Base-by-base conservation (phyloP, 2,797 vertebrate genomes). In the Tinamus major region DNA sequence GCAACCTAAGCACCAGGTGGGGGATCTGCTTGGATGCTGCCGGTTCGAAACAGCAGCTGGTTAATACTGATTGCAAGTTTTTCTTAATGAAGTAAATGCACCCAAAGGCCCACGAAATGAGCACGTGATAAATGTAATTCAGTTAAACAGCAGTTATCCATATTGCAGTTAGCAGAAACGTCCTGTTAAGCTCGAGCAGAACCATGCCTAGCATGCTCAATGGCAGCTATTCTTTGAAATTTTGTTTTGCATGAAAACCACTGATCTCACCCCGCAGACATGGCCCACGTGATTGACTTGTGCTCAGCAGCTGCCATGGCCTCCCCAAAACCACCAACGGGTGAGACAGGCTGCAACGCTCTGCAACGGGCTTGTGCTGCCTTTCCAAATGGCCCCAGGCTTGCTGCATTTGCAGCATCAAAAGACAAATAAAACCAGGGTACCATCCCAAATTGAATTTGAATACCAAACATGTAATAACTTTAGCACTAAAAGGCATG, bases 21-120 rank as follows among this genome's bases (percentile, higher is more conserved):
- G 79, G 48, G 48, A 77, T 77, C 59, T 74, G 70, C 64, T 31
- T 90, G 87, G 74, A 74, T 86, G 91, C 82, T 81, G 82, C 67
- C 87, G 61, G 35, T 75, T 83, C 91, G 76, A 89, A 88, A 80
- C 82, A 96, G 89, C 95, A 96, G 95, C 94, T 96, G 95, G 13
- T 84, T 85, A 70, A 90, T 75, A 79, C 72, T 83, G 79, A 70
- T 27, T 95, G 69, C 20, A 82, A 94, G 91, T 41, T 79, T 61
- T 89, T 77, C 87, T 92, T 95, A 96, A 95, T 84, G 87, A 90
- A 93, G 82, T 59, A 93, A 96, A 88, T 37, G 82, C 41, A 93
- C 94, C 91, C 96, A 95, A 91, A 96, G 95, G 96, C 93, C 85
- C 84, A 71, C 93, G 89, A 70, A 93, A 49, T 1, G 17, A 92